phyloP scores from a whole-genome alignment of 2,888 invertebrate genomes.

The Orthosia incerta region DNA sequence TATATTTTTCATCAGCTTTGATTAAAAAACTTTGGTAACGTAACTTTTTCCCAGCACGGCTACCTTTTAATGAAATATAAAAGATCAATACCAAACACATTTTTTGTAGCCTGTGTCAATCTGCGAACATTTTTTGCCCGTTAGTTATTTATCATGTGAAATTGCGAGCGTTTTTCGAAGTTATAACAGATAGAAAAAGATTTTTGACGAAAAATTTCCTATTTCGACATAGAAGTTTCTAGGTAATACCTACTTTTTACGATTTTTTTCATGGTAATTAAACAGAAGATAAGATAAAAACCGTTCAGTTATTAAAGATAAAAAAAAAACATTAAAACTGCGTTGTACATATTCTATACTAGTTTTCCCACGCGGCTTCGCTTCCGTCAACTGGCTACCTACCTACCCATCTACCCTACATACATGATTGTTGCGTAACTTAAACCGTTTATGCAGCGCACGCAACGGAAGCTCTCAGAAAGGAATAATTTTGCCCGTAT shows the following conservation, averaged over 20 bases:
- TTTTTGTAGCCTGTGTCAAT: conserved; percentile 57
- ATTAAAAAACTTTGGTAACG: conserved; percentile 80
- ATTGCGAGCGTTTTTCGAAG: conserved; percentile 32
- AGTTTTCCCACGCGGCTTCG: too few relatives aligned
- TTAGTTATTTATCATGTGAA: conserved; percentile 45
- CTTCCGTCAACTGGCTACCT: too few relatives aligned
- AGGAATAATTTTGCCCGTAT: too few relatives aligned
- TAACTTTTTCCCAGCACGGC: conserved; percentile 69
- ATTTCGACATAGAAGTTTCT: neutral
- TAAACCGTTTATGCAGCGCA: too few relatives aligned
- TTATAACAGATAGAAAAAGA: neutral
- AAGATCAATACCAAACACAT: conserved; percentile 67
- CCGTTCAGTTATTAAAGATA: too few relatives aligned
- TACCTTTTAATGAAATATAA: conserved; percentile 73
- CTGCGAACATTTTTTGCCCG: conserved; percentile 43
- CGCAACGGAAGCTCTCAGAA: too few relatives aligned
- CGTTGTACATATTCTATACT: neutral
- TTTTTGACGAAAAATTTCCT: conserved; percentile 6
- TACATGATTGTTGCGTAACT: too few relatives aligned
- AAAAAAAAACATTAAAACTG: neutral
- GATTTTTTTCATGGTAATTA: too few relatives aligned
- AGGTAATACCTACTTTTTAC: neutral
- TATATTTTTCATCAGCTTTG: conserved; percentile 80
- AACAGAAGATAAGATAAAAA: too few relatives aligned
- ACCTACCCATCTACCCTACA: too few relatives aligned